Base-by-base conservation (phyloP, 2,888 invertebrate genomes). In the Lasioglossum pauxillum region DNA sequence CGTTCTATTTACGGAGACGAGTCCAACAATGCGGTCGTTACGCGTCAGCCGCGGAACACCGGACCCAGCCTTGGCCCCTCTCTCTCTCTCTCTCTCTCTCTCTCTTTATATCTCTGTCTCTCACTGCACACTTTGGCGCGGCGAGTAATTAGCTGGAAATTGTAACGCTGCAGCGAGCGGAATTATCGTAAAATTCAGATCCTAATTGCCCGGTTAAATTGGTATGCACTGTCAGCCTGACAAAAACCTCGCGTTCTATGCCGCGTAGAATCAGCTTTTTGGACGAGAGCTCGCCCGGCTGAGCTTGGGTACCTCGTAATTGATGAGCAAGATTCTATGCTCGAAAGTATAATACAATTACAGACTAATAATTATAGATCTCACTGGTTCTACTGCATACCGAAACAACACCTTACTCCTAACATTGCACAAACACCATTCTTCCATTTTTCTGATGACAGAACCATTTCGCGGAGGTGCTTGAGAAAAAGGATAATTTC, bases 1-100 rank as follows among this genome's bases (percentile, higher is more conserved):
- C 67, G 76, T 73, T 57, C 79, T 76, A 73, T 85, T 85, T 73
- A 85, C 67, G 46, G 78, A 16, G 35, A 41, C 69, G 49, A 27
- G 19, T 14, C 72, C 60, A 31, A 84, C 78, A 84, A 84, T 78
- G 74, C 53, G 75, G 75, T 72, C 71, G 76, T 83, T 83, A 83
- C 83, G 83, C 38, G 74, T 53, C 64, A 27, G 16, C 19, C 46
- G 67, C 35, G 35, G 35, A 53, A n/a, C 41, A 67, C 72, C 35
- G 41, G 27, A 74, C 44, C 10, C 23, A 41, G 69, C 77, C 38
- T n/a, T 38, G 49, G 49, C 64, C 16, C 1, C 16, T 8, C 64
- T 64, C 64, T 64, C 16, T 27, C 16, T 64, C 64, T 16, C 60
- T 31, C 14, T n/a, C n/a, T n/a, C n/a, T 31, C 14, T 27, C 14